These are phyloP conservation scores for Cetonia aurata DNA, from an alignment of 2,888 invertebrate genomes.

Conservation along the genomic window DNA sequence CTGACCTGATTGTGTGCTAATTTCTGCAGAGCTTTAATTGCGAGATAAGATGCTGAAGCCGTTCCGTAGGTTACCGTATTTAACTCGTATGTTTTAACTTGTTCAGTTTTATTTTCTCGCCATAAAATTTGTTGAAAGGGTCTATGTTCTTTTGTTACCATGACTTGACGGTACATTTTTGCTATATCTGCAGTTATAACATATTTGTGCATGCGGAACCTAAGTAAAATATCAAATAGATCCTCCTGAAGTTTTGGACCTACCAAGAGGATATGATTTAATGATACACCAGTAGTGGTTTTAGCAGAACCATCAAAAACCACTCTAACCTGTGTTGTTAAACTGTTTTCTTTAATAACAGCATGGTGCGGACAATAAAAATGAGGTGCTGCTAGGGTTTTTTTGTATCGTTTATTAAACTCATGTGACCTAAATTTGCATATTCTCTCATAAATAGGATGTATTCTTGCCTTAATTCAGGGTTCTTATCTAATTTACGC, in stretches of 20 bases:
- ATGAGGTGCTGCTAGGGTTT: no score
- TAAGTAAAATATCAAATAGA: slow-evolving; percentile 16
- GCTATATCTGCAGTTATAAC: slow-evolving; percentile 26
- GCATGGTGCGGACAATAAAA: no score
- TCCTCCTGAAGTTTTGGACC: slow-evolving; percentile 35
- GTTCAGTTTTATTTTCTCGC: slow-evolving; percentile 43
- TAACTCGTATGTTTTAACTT: slow-evolving; percentile 43
- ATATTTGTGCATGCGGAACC: slow-evolving; percentile 20
- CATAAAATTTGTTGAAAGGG: slow-evolving; percentile 53
- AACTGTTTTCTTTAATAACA: background rate
- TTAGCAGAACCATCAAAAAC: slow-evolving; percentile 11
- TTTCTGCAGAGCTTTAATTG: background rate
- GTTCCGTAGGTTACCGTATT: background rate
- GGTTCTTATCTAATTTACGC: background rate
- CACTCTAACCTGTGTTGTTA: background rate
- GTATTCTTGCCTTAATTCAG: background rate
- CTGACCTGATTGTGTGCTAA: background rate
- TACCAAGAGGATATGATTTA: slow-evolving; percentile 24
- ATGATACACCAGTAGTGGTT: slow-evolving; percentile 25
- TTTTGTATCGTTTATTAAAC: background rate
- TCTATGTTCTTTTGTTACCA: slow-evolving; percentile 48
- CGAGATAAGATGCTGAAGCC: background rate
- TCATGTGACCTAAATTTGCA: background rate
- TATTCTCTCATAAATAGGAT: slow-evolving; percentile 1
- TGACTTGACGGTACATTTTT: slow-evolving; percentile 53